Evolutionary conservation across 1,140 invertebrate species (phyloP).

Genomic region (Anadara kagoshimensis): DNA sequence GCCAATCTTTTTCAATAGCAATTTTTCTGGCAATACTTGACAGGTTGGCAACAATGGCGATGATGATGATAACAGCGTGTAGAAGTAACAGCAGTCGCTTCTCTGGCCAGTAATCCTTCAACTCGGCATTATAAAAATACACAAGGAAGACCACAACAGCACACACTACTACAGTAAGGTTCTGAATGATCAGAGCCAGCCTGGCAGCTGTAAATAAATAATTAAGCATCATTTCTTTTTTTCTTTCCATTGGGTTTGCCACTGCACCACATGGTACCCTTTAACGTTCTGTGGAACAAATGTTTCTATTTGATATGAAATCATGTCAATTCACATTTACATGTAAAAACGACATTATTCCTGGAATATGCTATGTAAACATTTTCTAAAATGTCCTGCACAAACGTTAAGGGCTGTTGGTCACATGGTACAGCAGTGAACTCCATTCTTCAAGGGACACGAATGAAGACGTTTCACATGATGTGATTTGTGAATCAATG

Average conservation of each 20-base stretch:
- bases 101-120: conserved; percentile 35
- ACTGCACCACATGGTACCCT: not conserved
- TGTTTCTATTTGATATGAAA: no score
- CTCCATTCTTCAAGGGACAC: no score
- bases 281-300: not conserved
- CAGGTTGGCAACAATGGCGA: conserved; percentile 60
- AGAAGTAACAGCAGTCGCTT: conserved; percentile 39
- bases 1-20: conserved; percentile 77
- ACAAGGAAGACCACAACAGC: conserved; percentile 45
- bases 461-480: no score
- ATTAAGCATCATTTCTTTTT: not conserved
- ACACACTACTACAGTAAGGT: conserved; percentile 51
- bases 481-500: no score
- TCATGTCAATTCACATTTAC: no score
- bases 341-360: no score
- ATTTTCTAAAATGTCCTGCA: no score
- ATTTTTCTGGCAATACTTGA: conserved; percentile 74
- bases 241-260: no score
- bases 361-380: no score
- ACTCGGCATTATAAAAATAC: conserved; percentile 37
- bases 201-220: conserved; percentile 52
- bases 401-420: no score
- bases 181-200: conserved; percentile 54
- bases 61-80: conserved; percentile 61
- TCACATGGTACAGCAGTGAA: no score